Conservation (phyloP, 2,797 vertebrate species). For the Pseudochaenichthys georgianus region DNA sequence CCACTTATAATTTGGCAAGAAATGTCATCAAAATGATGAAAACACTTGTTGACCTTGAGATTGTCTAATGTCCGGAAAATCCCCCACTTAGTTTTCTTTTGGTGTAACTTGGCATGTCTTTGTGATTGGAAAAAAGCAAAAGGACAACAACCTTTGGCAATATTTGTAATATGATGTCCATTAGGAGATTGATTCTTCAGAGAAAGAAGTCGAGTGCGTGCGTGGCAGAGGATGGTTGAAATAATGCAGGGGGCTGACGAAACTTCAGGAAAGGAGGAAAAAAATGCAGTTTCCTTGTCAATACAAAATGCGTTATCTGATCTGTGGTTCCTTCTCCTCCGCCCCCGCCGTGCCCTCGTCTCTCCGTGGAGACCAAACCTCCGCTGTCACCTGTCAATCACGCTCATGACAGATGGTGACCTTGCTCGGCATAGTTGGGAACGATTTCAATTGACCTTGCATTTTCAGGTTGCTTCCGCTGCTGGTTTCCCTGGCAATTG, state of each 20-base stretch:
- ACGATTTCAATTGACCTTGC: constrained; percentile 73
- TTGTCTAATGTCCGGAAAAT: constrained; percentile 44
- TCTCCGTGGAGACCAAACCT: constrained; percentile 58
- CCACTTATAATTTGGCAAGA: constrained; percentile 46
- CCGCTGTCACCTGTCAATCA: constrained; percentile 84
- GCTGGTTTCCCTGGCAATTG: constrained; percentile 59
- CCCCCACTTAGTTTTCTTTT: constrained; percentile 66
- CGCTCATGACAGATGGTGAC: constrained; percentile 73
- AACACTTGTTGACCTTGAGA: constrained; percentile 71
- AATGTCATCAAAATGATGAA: constrained; percentile 64
- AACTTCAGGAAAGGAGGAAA: constrained; percentile 55
- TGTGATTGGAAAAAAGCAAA: constrained; percentile 55
- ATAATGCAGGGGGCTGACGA: neutral
- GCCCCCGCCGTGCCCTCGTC: constrained; percentile 19
- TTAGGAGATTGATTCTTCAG: constrained; percentile 75
- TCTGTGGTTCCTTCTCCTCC: constrained; percentile 35
- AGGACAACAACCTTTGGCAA: constrained; percentile 69
- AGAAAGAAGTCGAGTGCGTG: constrained; percentile 41
- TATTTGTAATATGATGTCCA: constrained; percentile 60
- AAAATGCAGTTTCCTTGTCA: constrained; percentile 65
- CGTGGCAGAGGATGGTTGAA: constrained; percentile 24
- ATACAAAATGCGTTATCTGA: constrained; percentile 78
- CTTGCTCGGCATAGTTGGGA: constrained; percentile 75
- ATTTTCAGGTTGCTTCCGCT: constrained; percentile 69
- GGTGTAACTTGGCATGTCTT: constrained; percentile 71